A percentile compares a stretch with the other conserved stretches of the same genome.
These are phyloP conservation scores for Poeciliopsis turneri DNA, from an alignment of 2,797 vertebrate species.

Conservation along the genomic window DNA sequence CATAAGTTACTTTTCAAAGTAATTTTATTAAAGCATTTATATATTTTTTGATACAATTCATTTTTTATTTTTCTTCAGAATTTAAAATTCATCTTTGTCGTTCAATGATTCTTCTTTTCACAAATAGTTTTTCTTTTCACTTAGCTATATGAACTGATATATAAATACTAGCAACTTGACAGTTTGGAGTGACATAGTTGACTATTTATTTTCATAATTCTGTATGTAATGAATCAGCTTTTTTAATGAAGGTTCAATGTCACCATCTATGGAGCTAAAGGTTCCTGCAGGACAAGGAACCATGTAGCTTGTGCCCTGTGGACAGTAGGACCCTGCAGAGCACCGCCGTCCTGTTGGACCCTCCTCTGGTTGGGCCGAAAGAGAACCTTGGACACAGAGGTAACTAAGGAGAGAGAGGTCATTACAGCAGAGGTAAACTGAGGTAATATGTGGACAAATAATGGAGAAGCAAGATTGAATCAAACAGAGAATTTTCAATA, in stretches of 20 bases:
- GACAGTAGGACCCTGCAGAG: conserved; percentile 81
- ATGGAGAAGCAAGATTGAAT: conserved; percentile 22
- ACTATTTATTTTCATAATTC: not conserved
- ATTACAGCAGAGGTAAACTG: conserved; percentile 28
- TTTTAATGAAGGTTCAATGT: conserved; percentile 29
- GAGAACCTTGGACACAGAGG: conserved; percentile 77
- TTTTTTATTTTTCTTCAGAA: not conserved
- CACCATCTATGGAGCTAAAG: conserved; percentile 78
- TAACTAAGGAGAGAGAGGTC: conserved; percentile 67
- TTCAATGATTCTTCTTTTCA: not conserved
- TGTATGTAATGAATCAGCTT: conserved; percentile 2
- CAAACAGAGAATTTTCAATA: conserved; percentile 23
- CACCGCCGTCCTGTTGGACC: conserved; percentile 74
- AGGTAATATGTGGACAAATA: conserved; percentile 33
- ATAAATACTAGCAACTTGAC: not conserved
- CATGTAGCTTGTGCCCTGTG: conserved; percentile 74
- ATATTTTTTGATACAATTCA: not conserved
- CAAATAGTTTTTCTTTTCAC: not conserved
- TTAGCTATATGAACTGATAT: not conserved
- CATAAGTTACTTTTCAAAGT: not conserved
- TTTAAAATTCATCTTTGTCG: not conserved
- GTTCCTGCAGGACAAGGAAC: conserved; percentile 80
- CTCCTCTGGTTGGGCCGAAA: conserved; percentile 73
- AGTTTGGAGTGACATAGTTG: not conserved
- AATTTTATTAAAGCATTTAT: not conserved